A percentile compares a stretch with the other conserved stretches of the same genome.
These are phyloP conservation scores for Crotophaga sulcirostris DNA, from an alignment of 2,113 vertebrate species.

Conservation along the genomic window DNA sequence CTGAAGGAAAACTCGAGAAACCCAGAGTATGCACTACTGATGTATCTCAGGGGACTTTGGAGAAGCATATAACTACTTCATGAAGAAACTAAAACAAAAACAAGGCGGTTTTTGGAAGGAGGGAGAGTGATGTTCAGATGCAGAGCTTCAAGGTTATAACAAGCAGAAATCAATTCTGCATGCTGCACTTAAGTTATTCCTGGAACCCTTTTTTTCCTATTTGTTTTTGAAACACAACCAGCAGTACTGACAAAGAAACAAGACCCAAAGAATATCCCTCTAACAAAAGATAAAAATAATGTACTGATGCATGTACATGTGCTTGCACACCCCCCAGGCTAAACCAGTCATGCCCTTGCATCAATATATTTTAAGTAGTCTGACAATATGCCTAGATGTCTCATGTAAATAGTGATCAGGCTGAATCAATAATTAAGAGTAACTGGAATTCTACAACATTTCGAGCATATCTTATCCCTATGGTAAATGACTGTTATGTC, in stretches of 20 bases:
- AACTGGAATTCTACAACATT: neutral
- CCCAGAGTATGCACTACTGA: neutral
- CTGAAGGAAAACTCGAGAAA: neutral
- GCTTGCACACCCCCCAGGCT: neutral
- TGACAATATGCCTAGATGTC: neutral
- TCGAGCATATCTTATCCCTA: neutral
- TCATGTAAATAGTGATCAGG: neutral
- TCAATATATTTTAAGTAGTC: neutral
- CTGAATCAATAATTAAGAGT: neutral
- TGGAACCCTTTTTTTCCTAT: neutral
- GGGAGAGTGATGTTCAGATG: neutral
- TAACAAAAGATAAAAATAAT: neutral
- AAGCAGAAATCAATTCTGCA: slow-evolving; percentile 55
- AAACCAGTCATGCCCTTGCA: neutral
- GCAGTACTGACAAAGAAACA: neutral
- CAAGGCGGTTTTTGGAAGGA: neutral
- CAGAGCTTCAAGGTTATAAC: slow-evolving; percentile 28
- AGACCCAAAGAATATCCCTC: neutral
- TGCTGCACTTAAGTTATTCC: slow-evolving; percentile 31
- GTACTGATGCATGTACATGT: neutral
- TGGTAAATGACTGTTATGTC: neutral
- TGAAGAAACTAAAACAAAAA: neutral
- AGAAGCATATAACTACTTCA: neutral
- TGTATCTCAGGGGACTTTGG: neutral
- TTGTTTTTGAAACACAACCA: slow-evolving; percentile 9